phyloP scores from a whole-genome alignment of 2,888 invertebrate genomes.

The Agrotis segetum region DNA sequence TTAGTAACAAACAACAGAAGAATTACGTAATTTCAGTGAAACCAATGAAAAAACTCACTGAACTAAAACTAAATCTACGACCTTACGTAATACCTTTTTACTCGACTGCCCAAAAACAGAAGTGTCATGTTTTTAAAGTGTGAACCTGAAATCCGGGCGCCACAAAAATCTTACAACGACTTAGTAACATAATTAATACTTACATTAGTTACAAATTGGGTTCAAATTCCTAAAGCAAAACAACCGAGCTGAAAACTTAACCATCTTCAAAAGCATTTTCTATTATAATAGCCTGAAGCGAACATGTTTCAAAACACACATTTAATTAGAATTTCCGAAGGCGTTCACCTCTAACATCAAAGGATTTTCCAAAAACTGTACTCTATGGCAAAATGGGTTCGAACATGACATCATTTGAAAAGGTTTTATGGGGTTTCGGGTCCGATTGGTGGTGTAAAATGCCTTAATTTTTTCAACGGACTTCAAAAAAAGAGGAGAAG shows the following conservation, averaged over 20 bases:
- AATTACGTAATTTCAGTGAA: too few species aligned
- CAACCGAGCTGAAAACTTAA: constrained; percentile 1
- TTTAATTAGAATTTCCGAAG: constrained; percentile 60
- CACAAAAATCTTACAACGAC: neutral
- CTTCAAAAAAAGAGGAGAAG: too few species aligned
- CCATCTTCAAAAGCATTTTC: constrained; percentile 51
- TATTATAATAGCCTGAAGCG: constrained; percentile 20
- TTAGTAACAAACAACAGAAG: too few species aligned
- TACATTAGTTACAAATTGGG: neutral
- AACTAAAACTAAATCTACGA: too few species aligned
- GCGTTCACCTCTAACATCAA: constrained; percentile 55
- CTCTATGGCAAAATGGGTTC: constrained; percentile 10
- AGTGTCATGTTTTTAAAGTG: too few species aligned
- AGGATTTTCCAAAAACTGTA: constrained; percentile 55
- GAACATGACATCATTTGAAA: constrained; percentile 48
- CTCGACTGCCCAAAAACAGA: too few species aligned
- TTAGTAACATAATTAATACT: neutral
- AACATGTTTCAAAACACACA: constrained; percentile 43
- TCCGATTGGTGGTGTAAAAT: constrained; percentile 17
- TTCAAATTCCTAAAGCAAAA: neutral
- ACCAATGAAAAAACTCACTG: too few species aligned
- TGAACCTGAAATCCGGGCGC: too few species aligned
- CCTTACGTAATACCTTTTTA: too few species aligned
- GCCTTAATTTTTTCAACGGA: neutral
- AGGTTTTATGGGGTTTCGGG: constrained; percentile 32